A percentile compares a stretch with the other conserved stretches of the same genome.
phyloP scores from a whole-genome alignment of 1,140 invertebrate genomes.

The Polypedilum pembai region DNA sequence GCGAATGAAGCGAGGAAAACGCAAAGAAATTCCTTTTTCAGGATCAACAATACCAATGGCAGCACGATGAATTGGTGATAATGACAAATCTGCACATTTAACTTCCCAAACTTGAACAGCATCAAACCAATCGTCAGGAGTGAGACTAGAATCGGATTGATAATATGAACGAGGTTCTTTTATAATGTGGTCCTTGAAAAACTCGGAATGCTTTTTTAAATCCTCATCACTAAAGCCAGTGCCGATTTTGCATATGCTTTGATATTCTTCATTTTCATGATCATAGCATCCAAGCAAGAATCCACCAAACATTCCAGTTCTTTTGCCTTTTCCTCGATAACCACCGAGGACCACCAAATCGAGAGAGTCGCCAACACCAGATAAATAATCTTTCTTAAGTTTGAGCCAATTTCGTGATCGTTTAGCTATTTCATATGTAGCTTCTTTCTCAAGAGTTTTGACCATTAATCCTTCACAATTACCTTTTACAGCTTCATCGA shows the following conservation, averaged over 20 bases:
- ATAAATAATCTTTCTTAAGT: conserved; percentile 96
- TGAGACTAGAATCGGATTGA: conserved; percentile 62
- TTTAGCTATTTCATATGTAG: conserved; percentile 97
- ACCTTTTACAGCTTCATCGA: conserved; percentile 93
- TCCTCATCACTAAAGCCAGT: conserved; percentile 93
- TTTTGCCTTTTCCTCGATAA: conserved; percentile 88
- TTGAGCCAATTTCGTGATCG: conserved; percentile 96
- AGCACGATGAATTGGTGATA: conserved; percentile 91
- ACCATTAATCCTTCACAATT: conserved; percentile 99
- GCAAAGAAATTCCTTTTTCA: conserved; percentile 88
- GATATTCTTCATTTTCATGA: conserved; percentile 85
- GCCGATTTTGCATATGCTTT: conserved; percentile 77
- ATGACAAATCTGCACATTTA: conserved; percentile 95
- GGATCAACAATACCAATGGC: conserved; percentile 83
- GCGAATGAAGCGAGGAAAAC: conserved; percentile 92
- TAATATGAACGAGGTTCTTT: conserved; percentile 76
- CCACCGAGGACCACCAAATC: conserved; percentile 95
- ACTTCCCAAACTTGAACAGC: conserved; percentile 93
- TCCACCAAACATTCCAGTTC: conserved; percentile 90
- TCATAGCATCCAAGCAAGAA: conserved; percentile 97
- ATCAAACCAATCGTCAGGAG: conserved; percentile 95
- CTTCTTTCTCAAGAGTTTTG: conserved; percentile 86
- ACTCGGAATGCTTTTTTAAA: conserved; percentile 67
- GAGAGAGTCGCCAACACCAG: conserved; percentile 88
- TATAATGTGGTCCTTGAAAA: conserved; percentile 71